Percentiles rank a stretch among this genome's conserved stretches.
Conservation (phyloP, 1,140 invertebrate genomes). For the Drosophila mayri region DNA sequence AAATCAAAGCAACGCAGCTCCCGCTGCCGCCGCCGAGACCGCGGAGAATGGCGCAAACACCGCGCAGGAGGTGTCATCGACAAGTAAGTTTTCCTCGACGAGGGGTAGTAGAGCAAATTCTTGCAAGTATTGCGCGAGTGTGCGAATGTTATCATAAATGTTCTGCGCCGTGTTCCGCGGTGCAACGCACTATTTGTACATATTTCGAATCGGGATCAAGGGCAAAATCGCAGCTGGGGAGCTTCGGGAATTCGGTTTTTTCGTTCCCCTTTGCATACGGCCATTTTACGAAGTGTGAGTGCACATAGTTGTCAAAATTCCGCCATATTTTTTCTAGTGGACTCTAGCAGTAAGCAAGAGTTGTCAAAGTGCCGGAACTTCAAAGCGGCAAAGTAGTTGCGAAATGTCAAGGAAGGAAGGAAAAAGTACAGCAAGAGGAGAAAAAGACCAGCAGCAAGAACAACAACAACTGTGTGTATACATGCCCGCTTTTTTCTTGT, state of each 20-base stretch:
- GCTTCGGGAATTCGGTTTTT: conserved; percentile 12
- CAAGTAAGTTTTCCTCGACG: conserved; percentile 73
- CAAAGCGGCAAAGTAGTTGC: conserved; percentile 24
- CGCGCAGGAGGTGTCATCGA: conserved; percentile 83
- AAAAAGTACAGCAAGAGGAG: conserved; percentile 36
- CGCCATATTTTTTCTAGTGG: conserved; percentile 75
- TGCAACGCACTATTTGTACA: conserved; percentile 27
- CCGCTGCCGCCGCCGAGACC: conserved; percentile 67
- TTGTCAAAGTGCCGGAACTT: conserved; percentile 63
- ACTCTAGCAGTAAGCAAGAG: conserved; percentile 76
- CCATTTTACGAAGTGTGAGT: conserved; percentile 63
- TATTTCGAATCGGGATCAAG: conserved; percentile 59
- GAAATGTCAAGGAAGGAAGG: conserved; percentile 21
- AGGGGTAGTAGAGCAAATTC: conserved; percentile 24
- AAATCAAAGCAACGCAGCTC: conserved; percentile 81
- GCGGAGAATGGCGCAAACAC: conserved; percentile 71
- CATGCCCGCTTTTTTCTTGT: conserved; percentile 52
- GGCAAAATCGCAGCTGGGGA: conserved; percentile 40
- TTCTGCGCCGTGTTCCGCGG: conserved; percentile 37
- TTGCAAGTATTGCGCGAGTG: conserved; percentile 39
- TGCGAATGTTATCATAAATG: conserved; percentile 44
- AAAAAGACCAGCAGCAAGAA: neutral
- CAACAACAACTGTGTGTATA: conserved; percentile 35
- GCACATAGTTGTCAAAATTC: conserved; percentile 74
- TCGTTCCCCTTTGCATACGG: conserved; percentile 31